Conservation (phyloP, 2,888 invertebrate genomes). For the Syrphus vitripennis region DNA sequence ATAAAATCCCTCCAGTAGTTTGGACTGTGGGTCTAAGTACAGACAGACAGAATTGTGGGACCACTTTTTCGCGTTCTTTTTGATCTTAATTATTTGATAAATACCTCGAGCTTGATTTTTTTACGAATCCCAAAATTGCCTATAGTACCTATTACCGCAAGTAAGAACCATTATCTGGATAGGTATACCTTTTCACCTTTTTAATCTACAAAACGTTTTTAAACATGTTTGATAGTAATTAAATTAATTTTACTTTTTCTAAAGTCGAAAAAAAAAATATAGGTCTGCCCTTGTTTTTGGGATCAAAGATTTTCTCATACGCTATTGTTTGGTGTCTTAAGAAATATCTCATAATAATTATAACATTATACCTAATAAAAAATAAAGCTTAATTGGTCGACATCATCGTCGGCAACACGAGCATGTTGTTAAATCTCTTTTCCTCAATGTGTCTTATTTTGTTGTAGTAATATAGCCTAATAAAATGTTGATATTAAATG, state of each 20-base stretch:
- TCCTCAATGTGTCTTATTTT: not conserved
- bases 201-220: too few species aligned
- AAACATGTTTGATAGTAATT: not conserved
- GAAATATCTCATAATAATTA: slow-evolving; percentile 44
- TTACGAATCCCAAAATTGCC: too few species aligned
- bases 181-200: not conserved
- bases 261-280: not conserved
- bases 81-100: too few species aligned
- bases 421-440: slow-evolving; percentile 61
- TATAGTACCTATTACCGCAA: too few species aligned
- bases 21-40: too few species aligned
- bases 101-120: too few species aligned
- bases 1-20: too few species aligned
- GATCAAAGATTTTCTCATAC: slow-evolving; percentile 57
- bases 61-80: too few species aligned
- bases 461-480: slow-evolving; percentile 60
- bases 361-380: slow-evolving; percentile 48
- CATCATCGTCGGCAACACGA: slow-evolving; percentile 53
- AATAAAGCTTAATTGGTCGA: slow-evolving; percentile 57
- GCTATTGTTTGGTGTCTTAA: not conserved
- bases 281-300: slow-evolving; percentile 42
- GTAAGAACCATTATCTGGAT: too few species aligned
- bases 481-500: slow-evolving; percentile 52
- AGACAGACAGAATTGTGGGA: too few species aligned
- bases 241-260: not conserved